Evolutionary conservation across 2,113 vertebrate species (phyloP).

Genomic region (Corythaeola cristata): DNA sequence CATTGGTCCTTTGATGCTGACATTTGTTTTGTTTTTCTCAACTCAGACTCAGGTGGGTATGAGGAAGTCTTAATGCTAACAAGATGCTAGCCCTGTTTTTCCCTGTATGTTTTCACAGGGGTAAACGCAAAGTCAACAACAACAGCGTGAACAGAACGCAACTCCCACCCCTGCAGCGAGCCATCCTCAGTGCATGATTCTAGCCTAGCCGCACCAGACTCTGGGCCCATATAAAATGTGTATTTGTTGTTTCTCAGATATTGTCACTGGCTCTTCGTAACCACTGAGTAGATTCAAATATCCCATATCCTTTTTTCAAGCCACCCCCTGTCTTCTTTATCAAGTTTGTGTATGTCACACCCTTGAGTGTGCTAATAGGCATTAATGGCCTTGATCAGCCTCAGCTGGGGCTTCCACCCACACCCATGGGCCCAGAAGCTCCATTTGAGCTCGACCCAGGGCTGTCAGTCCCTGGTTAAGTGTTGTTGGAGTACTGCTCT

Average conservation of each 20-base stretch:
- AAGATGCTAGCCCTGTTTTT: background rate
- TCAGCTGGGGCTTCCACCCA: background rate
- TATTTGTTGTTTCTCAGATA: background rate
- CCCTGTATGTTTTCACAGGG: background rate
- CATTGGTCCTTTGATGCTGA: background rate
- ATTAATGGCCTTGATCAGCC: background rate
- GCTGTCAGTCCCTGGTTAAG: rapidly evolving
- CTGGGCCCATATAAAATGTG: background rate
- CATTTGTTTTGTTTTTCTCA: background rate
- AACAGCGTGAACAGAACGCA: background rate
- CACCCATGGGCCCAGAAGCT: background rate
- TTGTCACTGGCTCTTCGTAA: background rate
- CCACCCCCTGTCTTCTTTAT: background rate
- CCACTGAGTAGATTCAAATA: background rate
- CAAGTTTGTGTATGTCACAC: background rate
- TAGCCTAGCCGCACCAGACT: background rate
- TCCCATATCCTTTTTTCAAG: background rate
- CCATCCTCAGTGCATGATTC: background rate
- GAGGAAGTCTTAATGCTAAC: background rate
- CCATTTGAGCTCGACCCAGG: background rate
- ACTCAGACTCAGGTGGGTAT: background rate
- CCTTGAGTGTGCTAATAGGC: background rate
- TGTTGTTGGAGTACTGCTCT: background rate
- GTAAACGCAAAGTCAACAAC: background rate
- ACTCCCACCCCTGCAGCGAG: background rate